phyloP scores from a whole-genome alignment of 2,113 vertebrate genomes.

The Psettodes erumei region DNA sequence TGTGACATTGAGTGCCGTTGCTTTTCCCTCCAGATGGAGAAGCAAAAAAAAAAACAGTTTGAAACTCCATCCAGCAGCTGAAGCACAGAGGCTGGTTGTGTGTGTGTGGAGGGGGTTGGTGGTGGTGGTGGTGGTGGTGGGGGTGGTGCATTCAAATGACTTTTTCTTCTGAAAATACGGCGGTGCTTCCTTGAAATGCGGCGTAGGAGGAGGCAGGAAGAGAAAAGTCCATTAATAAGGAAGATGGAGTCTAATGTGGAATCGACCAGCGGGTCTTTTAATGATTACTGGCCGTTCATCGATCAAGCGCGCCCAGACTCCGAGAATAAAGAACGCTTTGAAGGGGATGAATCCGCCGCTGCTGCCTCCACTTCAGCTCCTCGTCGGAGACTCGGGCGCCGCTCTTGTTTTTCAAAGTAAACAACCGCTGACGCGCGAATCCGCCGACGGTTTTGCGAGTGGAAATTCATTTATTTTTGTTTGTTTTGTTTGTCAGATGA shows the following conservation, averaged over 20 bases:
- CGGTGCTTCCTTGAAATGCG: slow-evolving; percentile 10
- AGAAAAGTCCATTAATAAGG: slow-evolving; percentile 57
- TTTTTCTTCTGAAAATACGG: slow-evolving; percentile 27
- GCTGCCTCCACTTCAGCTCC: slow-evolving; percentile 22
- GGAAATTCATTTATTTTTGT: too few relatives aligned
- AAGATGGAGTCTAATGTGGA: slow-evolving; percentile 60
- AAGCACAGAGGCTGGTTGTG: too few relatives aligned
- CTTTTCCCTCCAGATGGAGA: slow-evolving; percentile 12
- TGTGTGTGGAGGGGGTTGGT: too few relatives aligned
- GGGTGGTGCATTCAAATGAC: slow-evolving; percentile 8
- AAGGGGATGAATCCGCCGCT: slow-evolving; percentile 27
- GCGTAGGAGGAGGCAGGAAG: slow-evolving; percentile 23
- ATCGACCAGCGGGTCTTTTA: slow-evolving; percentile 63
- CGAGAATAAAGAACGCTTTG: slow-evolving; percentile 48
- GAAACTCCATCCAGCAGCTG: slow-evolving; percentile 1
- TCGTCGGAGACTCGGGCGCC: too few relatives aligned
- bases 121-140: too few relatives aligned
- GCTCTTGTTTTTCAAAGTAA: too few relatives aligned
- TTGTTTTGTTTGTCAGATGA: too few relatives aligned
- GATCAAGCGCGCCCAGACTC: slow-evolving; percentile 52
- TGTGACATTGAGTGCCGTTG: slow-evolving; percentile 31
- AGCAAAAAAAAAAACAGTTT: too few relatives aligned
- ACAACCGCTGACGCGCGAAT: too few relatives aligned
- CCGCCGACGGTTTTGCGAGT: too few relatives aligned
- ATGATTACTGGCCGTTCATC: slow-evolving; percentile 55